These are phyloP conservation scores for Mythimna lalbum DNA, from an alignment of 2,888 invertebrate genomes.

Conservation along the genomic window DNA sequence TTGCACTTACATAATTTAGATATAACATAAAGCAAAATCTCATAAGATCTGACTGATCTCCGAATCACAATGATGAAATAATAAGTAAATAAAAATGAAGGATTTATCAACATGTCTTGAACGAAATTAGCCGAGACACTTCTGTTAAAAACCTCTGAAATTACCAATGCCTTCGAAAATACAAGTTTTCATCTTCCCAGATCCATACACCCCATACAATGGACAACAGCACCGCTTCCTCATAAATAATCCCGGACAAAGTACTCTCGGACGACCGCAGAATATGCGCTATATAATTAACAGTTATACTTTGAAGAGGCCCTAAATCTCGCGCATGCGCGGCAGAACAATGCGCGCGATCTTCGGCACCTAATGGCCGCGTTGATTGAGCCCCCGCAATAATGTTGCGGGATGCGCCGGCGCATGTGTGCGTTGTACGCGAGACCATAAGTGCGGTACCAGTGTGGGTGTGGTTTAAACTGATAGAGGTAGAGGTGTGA, in stretches of 20 bases:
- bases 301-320: constrained; percentile 85
- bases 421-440: constrained; percentile 55
- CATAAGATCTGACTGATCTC: neutral
- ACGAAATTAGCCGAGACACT: neutral
- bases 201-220: constrained; percentile 50
- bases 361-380: constrained; percentile 83
- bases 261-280: constrained; percentile 77
- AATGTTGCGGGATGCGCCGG: constrained; percentile 71
- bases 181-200: neutral
- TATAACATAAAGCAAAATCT: neutral
- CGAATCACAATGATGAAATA: neutral
- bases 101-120: neutral
- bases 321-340: constrained; percentile 81
- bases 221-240: constrained; percentile 71
- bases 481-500: constrained; percentile 38
- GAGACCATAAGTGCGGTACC: constrained; percentile 25
- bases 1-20: neutral
- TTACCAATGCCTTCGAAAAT: neutral
- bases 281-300: constrained; percentile 85
- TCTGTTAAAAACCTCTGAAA: neutral
- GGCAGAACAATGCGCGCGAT: constrained; percentile 83
- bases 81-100: neutral
- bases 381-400: constrained; percentile 79
- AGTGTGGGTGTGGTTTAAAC: constrained; percentile 39
- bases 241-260: constrained; percentile 82